Conservation (phyloP, 2,113 vertebrate genomes). For the Hippocampus zosterae region DNA sequence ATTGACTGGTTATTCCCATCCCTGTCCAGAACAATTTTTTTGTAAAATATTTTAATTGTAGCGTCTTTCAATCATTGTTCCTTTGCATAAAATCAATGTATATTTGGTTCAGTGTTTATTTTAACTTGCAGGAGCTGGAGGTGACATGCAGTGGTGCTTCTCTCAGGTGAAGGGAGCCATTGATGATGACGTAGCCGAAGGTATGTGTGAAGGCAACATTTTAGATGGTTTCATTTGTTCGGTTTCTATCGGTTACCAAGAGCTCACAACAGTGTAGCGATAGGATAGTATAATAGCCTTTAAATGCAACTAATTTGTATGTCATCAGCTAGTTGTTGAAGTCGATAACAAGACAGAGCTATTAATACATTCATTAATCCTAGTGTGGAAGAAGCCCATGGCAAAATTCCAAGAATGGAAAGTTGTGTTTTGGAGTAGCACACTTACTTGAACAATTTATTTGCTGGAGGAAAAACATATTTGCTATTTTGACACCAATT, state of each 20-base stretch:
- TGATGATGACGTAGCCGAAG: slow-evolving; percentile 97
- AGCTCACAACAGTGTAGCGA: neutral
- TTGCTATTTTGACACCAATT: no score
- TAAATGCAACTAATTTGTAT: neutral
- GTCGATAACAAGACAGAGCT: neutral
- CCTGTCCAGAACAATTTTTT: neutral
- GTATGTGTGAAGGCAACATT: slow-evolving; percentile 65
- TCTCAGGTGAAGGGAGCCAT: slow-evolving; percentile 99
- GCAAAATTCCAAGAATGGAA: neutral
- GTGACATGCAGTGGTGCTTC: slow-evolving; percentile 99
- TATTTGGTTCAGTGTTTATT: slow-evolving; percentile 1
- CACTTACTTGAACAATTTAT: no score
- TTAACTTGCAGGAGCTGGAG: slow-evolving; percentile 76
- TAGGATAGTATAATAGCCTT: no score
- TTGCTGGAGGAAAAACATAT: no score
- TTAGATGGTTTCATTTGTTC: neutral
- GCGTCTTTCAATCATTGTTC: neutral
- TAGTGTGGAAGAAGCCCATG: neutral
- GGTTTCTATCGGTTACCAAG: neutral
- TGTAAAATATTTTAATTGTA: neutral
- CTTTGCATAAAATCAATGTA: neutral
- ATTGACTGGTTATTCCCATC: slow-evolving; percentile 16
- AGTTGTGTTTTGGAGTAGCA: neutral
- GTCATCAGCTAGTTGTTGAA: neutral
- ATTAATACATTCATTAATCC: neutral